A percentile compares a stretch with the other conserved stretches of the same genome.
Evolutionary conservation across 2,113 vertebrate species (phyloP).

Genomic region (Daphoenositta chrysoptera): DNA sequence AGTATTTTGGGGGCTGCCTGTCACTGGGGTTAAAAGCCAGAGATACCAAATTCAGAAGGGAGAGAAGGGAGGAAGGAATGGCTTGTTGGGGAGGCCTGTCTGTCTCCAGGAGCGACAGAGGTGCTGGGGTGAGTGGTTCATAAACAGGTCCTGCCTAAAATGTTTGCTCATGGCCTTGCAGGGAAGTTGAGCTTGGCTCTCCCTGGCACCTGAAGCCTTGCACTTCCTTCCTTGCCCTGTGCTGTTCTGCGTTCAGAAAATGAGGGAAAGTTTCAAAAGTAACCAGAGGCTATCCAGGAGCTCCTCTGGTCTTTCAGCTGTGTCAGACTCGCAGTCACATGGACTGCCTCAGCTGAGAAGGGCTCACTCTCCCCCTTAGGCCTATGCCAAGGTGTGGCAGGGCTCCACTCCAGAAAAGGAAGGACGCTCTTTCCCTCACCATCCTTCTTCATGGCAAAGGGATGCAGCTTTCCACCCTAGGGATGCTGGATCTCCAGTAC

Average conservation of each 20-base stretch:
- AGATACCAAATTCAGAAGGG: background rate
- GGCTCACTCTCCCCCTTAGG: background rate
- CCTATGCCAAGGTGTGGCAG: background rate
- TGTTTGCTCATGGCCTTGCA: fast-evolving
- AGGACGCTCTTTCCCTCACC: background rate
- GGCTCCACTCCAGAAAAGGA: background rate
- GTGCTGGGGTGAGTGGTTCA: fast-evolving
- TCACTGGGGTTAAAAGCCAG: background rate
- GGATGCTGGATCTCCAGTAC: background rate
- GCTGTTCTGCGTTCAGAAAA: background rate
- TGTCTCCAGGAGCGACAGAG: background rate
- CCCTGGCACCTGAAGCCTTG: background rate
- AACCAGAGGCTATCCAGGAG: background rate
- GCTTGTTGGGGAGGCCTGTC: background rate
- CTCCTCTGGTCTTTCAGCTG: background rate
- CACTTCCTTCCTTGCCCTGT: background rate
- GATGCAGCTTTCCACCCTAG: background rate
- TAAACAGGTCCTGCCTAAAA: background rate
- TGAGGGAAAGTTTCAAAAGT: background rate
- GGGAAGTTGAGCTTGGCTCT: background rate
- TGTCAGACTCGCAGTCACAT: background rate
- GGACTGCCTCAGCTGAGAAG: background rate
- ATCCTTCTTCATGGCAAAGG: background rate
- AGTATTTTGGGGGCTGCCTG: background rate
- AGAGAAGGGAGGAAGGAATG: background rate